Percentiles rank a stretch among this genome's conserved stretches.
Conservation (phyloP, 2,888 invertebrate genomes). For the Dynastes grantii region DNA sequence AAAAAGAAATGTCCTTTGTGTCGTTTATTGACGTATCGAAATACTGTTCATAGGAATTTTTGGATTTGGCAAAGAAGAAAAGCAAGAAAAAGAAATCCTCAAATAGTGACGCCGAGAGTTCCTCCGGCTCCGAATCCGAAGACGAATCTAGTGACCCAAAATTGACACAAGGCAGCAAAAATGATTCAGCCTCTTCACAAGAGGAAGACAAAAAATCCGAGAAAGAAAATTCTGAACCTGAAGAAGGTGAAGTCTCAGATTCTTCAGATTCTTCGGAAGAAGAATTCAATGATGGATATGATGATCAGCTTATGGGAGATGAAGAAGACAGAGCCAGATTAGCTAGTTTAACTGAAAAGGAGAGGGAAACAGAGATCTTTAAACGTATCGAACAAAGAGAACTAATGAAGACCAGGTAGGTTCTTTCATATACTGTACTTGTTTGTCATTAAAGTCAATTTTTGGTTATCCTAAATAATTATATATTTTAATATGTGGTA, state of each 20-base stretch:
- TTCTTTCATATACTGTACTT: neutral
- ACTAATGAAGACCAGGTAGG: conserved; percentile 87
- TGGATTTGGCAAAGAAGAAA: conserved; percentile 87
- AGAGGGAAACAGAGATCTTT: conserved; percentile 97
- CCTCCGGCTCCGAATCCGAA: conserved; percentile 67
- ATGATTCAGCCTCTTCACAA: conserved; percentile 61
- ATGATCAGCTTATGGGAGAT: conserved; percentile 97
- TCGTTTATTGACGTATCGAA: conserved; percentile 12
- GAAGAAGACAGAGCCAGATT: conserved; percentile 93
- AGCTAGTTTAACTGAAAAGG: conserved; percentile 95
- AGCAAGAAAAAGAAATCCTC: conserved; percentile 75
- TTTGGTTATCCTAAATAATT: too few species aligned
- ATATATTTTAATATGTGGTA: too few species aligned
- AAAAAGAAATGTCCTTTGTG: neutral
- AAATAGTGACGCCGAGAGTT: conserved; percentile 66
- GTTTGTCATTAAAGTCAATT: neutral
- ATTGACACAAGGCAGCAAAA: conserved; percentile 63
- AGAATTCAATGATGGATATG: conserved; percentile 97
- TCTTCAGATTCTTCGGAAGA: conserved; percentile 81
- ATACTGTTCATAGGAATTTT: conserved; percentile 78
- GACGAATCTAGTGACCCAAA: conserved; percentile 68
- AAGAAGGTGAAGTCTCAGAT: conserved; percentile 90
- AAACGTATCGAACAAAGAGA: conserved; percentile 96
- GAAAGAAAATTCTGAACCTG: conserved; percentile 81
- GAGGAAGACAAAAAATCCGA: conserved; percentile 69